A percentile compares a stretch with the other conserved stretches of the same genome.
phyloP scores from a whole-genome alignment of 2,113 vertebrate species.

The Sisor rabdophorus region DNA sequence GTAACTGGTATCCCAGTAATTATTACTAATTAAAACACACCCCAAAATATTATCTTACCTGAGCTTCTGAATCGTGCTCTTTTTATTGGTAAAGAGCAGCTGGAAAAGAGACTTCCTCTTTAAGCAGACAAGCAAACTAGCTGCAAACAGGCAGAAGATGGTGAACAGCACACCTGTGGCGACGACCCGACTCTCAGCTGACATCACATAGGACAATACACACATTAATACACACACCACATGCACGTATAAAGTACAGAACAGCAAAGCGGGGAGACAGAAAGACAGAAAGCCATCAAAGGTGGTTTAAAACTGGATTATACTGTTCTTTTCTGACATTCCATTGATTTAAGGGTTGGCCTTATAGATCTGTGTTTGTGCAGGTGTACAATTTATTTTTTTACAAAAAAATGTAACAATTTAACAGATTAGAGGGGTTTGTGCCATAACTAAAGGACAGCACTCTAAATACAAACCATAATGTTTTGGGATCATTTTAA shows the following conservation, averaged over 20 bases:
- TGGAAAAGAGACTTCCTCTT: slow-evolving; percentile 81
- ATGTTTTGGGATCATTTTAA: too few relatives aligned
- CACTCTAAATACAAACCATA: too few relatives aligned
- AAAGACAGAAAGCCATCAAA: slow-evolving; percentile 29
- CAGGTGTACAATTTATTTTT: not conserved
- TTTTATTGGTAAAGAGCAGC: slow-evolving; percentile 80
- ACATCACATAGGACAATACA: slow-evolving; percentile 65
- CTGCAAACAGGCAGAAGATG: slow-evolving; percentile 73
- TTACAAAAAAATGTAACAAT: too few relatives aligned
- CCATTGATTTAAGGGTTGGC: not conserved
- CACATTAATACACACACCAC: slow-evolving; percentile 72
- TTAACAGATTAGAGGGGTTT: not conserved
- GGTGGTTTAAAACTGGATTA: not conserved
- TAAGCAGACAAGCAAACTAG: slow-evolving; percentile 75
- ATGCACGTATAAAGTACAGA: slow-evolving; percentile 66
- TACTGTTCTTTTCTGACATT: not conserved
- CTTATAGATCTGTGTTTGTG: not conserved
- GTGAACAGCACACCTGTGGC: slow-evolving; percentile 76
- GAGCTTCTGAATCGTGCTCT: slow-evolving; percentile 84
- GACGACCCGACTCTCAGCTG: slow-evolving; percentile 77
- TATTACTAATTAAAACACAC: not conserved
- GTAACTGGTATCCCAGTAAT: too few relatives aligned
- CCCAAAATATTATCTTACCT: slow-evolving; percentile 66
- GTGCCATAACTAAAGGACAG: not conserved
- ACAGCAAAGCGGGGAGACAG: slow-evolving; percentile 46